phyloP scores from a whole-genome alignment of 2,888 invertebrate species.

The Zootermopsis nevadensis region DNA sequence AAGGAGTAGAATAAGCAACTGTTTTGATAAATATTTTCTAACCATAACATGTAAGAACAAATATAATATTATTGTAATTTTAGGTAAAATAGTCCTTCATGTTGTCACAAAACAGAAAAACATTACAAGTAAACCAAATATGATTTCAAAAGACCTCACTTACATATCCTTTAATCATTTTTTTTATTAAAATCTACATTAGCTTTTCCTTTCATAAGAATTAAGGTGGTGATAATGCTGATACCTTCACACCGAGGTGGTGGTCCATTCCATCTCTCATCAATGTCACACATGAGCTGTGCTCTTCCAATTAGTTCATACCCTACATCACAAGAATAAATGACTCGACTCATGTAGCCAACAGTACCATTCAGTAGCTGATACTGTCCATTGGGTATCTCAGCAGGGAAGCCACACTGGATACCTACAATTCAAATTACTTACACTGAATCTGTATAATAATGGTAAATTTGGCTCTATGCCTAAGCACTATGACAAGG shows the following conservation, averaged over 20 bases:
- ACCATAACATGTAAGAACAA: no score
- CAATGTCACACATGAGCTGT: constrained; percentile 88
- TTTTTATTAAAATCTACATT: no score
- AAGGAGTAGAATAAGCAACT: no score
- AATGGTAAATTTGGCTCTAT: neutral
- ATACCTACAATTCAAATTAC: constrained; percentile 70
- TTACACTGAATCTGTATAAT: constrained; percentile 34
- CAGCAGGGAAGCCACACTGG: constrained; percentile 90
- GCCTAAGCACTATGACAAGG: neutral
- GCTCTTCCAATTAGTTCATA: constrained; percentile 87
- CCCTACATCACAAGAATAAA: constrained; percentile 85
- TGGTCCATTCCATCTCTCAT: constrained; percentile 93
- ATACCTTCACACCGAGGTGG: constrained; percentile 88
- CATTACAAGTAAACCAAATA: no score
- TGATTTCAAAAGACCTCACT: no score
- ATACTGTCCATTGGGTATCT: constrained; percentile 85
- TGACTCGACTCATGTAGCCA: constrained; percentile 87
- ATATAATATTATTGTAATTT: no score
- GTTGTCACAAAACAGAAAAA: no score
- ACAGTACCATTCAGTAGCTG: constrained; percentile 85
- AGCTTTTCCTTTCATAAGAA: no score
- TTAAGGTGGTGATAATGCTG: neutral
- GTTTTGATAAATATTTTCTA: no score
- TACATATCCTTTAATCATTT: no score
- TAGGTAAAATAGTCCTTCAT: no score